Base-by-base conservation (phyloP, 2,113 vertebrate species). In the Hippocampus zosterae region DNA sequence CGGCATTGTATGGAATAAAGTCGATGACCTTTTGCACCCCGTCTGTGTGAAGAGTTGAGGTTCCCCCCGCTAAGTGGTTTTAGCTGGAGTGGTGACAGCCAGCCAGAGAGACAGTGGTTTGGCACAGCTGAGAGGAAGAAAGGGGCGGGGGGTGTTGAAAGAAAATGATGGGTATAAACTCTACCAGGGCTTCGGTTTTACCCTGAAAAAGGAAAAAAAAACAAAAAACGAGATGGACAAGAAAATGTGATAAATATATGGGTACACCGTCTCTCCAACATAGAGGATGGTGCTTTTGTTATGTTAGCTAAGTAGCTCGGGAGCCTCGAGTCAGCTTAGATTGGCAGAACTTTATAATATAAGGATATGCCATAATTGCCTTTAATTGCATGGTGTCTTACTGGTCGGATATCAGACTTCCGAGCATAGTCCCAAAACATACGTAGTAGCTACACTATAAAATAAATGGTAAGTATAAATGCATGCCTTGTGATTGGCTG, bases 41-140 rank as follows among this genome's bases (percentile, higher is more conserved):
- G 67, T 71, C 44, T 82, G 85, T 73, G 65, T 70, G 68, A 50
- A 65, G 64, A 71, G 73, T 72, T 69, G 74, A 82, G 85, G 86
- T 81, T 60, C 81, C 78, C 71, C 73, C 80, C 52, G 65, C 84
- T 81, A 78, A 86, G 82, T 81, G 88, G 85, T 92, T 93, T 91
- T 86, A 79, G 71, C 72, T 88, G 91, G 90, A 91, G 86, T 60
- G 81, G 78, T 81, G 67, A 89, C 86, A 91, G 82, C 80, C 78
- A 85, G 83, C 84, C 89, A 86, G 75, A 92, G 94, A 95, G 94
- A 93, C 94, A 94, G 94, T 89, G 93, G 93, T 92, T 93, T 94
- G 93, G 92, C 92, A 87, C 66, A 42, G 80, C 65, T 46, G 44
- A 70, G 62, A 72, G 55, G 80, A 72, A 70, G 71, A 64, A 23